Base-by-base conservation (phyloP, 2,113 vertebrate species). In the Macquaria ambigua region DNA sequence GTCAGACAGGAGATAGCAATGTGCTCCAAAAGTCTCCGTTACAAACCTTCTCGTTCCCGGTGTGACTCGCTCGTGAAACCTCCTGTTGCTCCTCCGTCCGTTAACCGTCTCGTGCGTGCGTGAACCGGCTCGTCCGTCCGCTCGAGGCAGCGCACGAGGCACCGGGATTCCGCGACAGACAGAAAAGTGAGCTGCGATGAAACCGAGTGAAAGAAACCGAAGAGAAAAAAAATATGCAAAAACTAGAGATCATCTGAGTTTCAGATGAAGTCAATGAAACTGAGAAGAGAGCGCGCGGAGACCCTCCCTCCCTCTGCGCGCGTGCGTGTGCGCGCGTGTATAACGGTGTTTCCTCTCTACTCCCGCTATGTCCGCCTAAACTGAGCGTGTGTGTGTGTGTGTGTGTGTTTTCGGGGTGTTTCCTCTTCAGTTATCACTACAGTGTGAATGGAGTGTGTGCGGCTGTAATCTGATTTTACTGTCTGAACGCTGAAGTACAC, bases 41-140 rank as follows among this genome's bases (percentile, higher is more conserved):
- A 79, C 46, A 46, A 71, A 61, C 84, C 67, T 21, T 3, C 11
- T 48, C 3, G 52, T 4, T 61, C 53, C 39, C 70, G 28, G 53
- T 21, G n/a, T 15, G 70, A 59, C 12, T 62, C 8, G 63, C 20
- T 21, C 23, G 15, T 74, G 6, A 72, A 81, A 70, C 78, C 87
- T 85, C 90, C 92, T 90, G 93, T 89, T 93, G 93, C 88, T 66
- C 62, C 56, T 39, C 7, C 4, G 37, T 67, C 74, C 61, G 6
- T 61, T 25, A 25, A 70, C n/a, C 6, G 80, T 62, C 77, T 31
- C 16, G 56, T 72, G 73, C 73, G n/a, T 67, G 9, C n/a, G n/a
- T n/a, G n/a, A 72, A 73, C n/a, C 18, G 62, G n/a, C n/a, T 53
- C 7, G 46, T n/a, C 9, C 23, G 12, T 52, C 7, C 2, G 28